phyloP scores from a whole-genome alignment of 1,140 invertebrate genomes.

The Drosophila paulistorum region DNA sequence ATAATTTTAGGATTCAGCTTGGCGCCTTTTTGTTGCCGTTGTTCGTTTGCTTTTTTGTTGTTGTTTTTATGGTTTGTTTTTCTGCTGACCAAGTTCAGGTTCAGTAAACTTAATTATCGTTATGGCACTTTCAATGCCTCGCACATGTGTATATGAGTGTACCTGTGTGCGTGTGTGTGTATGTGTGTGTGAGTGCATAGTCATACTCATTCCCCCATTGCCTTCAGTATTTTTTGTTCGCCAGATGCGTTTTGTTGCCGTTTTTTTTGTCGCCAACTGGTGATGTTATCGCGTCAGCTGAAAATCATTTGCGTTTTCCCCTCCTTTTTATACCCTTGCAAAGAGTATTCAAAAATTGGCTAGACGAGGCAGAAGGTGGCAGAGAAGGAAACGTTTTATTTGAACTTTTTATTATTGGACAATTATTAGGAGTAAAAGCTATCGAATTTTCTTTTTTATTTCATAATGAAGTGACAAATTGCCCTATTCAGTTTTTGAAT shows the following conservation, averaged over 20 bases:
- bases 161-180: background rate
- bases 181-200: conserved; percentile 16
- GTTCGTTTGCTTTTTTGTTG: background rate
- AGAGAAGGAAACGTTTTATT: too few species aligned
- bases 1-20: background rate
- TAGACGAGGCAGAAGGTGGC: too few species aligned
- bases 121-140: conserved; percentile 19
- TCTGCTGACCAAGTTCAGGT: conserved; percentile 9
- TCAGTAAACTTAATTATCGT: conserved; percentile 23
- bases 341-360: too few species aligned
- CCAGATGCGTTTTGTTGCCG: conserved; percentile 37
- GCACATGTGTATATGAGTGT: background rate
- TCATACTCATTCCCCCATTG: conserved; percentile 22
- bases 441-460: too few species aligned
- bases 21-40: background rate
- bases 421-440: too few species aligned
- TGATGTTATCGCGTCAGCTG: conserved; percentile 31
- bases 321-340: background rate
- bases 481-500: too few species aligned
- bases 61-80: background rate
- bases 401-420: too few species aligned
- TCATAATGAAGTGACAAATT: too few species aligned
- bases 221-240: conserved; percentile 19
- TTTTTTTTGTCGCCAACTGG: conserved; percentile 43
- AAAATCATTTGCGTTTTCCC: conserved; percentile 43